Evolutionary conservation across 2,113 vertebrate species (phyloP).

Genomic region (Calyptommatus sinebrachiatus): DNA sequence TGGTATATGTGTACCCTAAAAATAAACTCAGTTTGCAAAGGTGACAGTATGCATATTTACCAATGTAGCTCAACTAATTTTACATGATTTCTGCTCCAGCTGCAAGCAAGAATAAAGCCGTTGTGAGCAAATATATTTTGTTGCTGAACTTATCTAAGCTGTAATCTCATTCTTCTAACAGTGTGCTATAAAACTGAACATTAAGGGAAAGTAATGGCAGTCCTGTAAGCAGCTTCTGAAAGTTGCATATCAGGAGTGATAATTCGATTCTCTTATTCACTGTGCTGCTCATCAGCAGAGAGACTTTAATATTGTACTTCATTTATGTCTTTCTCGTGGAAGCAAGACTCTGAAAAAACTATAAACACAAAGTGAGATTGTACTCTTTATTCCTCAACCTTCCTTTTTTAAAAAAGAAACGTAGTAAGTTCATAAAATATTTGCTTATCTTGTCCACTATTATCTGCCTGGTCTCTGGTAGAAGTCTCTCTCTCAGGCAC

Average conservation of each 20-base stretch:
- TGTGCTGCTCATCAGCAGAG: neutral
- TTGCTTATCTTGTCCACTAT: neutral
- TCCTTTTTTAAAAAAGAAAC: slow-evolving; percentile 29
- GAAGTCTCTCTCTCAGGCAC: neutral
- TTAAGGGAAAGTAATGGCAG: slow-evolving; percentile 38
- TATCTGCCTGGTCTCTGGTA: neutral
- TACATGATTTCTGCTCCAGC: slow-evolving; percentile 52
- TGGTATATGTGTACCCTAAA: slow-evolving; percentile 73
- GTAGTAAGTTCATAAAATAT: neutral
- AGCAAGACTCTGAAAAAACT: slow-evolving; percentile 52
- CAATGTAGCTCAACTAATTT: slow-evolving; percentile 63
- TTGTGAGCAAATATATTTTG: slow-evolving; percentile 56
- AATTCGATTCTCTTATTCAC: slow-evolving; percentile 21
- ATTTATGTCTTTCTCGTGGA: slow-evolving; percentile 51
- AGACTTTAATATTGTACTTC: slow-evolving; percentile 39
- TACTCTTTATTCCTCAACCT: slow-evolving; percentile 1
- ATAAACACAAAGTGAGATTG: slow-evolving; percentile 38
- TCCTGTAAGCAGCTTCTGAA: slow-evolving; percentile 48
- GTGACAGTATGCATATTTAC: slow-evolving; percentile 59
- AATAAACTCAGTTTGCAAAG: slow-evolving; percentile 68
- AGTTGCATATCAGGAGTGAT: slow-evolving; percentile 40
- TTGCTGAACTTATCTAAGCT: slow-evolving; percentile 48
- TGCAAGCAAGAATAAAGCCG: slow-evolving; percentile 51
- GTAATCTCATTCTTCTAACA: slow-evolving; percentile 50
- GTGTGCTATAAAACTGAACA: slow-evolving; percentile 37